Base-by-base conservation (phyloP, 2,797 vertebrate species). In the Pseudopleuronectes americanus region DNA sequence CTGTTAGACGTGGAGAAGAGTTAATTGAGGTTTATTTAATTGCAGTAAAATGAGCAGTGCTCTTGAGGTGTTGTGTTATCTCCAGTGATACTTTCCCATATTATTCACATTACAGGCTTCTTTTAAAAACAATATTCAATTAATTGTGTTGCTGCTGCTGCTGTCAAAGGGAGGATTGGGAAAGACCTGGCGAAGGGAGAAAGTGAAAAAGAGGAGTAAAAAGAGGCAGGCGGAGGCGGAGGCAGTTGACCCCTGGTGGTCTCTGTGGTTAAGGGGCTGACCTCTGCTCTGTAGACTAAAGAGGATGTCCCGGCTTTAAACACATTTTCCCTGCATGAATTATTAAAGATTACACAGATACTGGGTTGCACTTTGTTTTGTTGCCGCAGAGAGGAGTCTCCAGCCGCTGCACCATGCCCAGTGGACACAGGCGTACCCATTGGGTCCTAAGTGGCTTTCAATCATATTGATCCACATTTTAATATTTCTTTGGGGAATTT, bases 381-480 rank as follows among this genome's bases (percentile, higher is more conserved):
- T 75, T 85, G 85, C 81, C 83, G 81, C 90, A 90, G 87, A 81
- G 86, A 91, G 94, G 94, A 95, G 94, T 93, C 86, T 79, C 93
- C 94, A 84, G 41, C 38, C 90, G 72, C 86, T 91, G 89, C 85
- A 80, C 78, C 85, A 87, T 93, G 87, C 84, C 90, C 84, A 80
- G 73, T 84, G 89, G 87, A 93, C 93, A 81, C 47, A 83, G 66
- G 81, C 76, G 74, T 89, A 93, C 68, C 74, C 66, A 69, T 45
- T 76, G 90, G 92, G 89, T 92, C 95, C 92, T 94, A 94, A 94
- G 93, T 92, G 90, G 90, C 95, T 96, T 89, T 96, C 96, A 95
- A 92, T 95, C 94, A 91, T 96, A 98, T 97, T 93, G 96, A 98
- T 97, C 96, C 84, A 93, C 95, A 96, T 97, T 96, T 97, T 96